phyloP scores from a whole-genome alignment of 1,140 invertebrate species.

The Calosoma granatense region DNA sequence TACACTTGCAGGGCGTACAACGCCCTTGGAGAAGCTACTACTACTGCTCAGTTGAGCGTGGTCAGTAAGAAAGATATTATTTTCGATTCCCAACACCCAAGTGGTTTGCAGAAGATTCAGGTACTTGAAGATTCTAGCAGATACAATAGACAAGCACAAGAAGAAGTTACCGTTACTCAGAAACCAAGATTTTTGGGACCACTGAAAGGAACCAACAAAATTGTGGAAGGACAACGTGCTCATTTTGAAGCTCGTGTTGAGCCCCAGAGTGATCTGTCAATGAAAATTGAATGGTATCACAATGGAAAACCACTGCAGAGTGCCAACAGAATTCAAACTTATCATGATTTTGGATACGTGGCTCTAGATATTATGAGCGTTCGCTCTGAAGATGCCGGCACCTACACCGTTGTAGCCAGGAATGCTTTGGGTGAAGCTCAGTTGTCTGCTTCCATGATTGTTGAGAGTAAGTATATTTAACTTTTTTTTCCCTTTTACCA shows the following conservation, averaged over 20 bases:
- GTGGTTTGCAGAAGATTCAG: conserved; percentile 81
- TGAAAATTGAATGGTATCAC: conserved; percentile 86
- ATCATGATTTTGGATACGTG: conserved; percentile 93
- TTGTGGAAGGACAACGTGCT: conserved; percentile 90
- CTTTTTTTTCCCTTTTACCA: conserved; percentile 9
- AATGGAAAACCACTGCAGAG: conserved; percentile 75
- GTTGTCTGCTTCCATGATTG: conserved; percentile 67
- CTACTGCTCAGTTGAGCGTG: conserved; percentile 79
- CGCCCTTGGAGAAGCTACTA: conserved; percentile 76
- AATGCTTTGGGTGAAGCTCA: conserved; percentile 80
- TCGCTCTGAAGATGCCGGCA: conserved; percentile 71
- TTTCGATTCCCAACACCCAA: conserved; percentile 76
- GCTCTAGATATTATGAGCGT: conserved; percentile 87
- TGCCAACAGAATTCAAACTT: conserved; percentile 81
- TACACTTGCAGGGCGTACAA: conserved; percentile 88
- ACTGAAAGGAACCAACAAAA: conserved; percentile 81
- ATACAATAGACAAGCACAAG: conserved; percentile 51
- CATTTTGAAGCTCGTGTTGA: conserved; percentile 94
- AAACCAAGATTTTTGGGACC: conserved; percentile 77
- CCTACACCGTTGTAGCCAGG: conserved; percentile 80
- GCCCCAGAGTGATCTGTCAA: conserved; percentile 79
- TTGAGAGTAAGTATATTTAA: conserved; percentile 64
- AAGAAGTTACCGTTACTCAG: conserved; percentile 64
- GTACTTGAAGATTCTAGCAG: conserved; percentile 73
- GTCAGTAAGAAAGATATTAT: conserved; percentile 77